Evolutionary conservation across 1,140 invertebrate genomes (phyloP).

Genomic region (Danaus melanippus): DNA sequence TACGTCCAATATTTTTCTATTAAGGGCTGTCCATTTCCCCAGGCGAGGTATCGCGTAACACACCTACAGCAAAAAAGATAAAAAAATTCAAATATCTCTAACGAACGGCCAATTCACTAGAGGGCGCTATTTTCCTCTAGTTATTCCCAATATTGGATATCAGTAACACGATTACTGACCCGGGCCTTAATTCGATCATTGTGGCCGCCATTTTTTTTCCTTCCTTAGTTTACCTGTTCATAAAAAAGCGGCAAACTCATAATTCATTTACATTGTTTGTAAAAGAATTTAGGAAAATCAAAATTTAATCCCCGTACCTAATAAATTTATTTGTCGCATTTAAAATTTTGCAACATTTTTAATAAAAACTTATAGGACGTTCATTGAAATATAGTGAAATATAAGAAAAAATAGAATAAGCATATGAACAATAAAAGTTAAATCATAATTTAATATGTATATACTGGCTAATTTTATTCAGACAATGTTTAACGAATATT

Average conservation of each 20-base stretch:
- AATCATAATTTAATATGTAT: no score
- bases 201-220: constrained; percentile 48
- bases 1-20: constrained; percentile 53
- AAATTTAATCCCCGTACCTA: no score
- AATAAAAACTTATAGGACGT: constrained; percentile 10
- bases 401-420: no score
- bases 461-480: no score
- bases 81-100: constrained; percentile 64
- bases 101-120: constrained; percentile 62
- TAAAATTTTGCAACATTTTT: constrained; percentile 6
- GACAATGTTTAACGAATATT: neutral
- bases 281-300: no score
- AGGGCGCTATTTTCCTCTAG: constrained; percentile 53
- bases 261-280: constrained; percentile 15
- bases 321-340: no score
- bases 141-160: constrained; percentile 62
- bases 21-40: constrained; percentile 60
- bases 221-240: constrained; percentile 39
- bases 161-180: constrained; percentile 68
- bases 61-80: constrained; percentile 51
- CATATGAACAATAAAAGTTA: no score
- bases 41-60: constrained; percentile 48
- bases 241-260: constrained; percentile 18
- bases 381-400: constrained; percentile 9
- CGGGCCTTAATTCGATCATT: constrained; percentile 60